Percentiles rank a stretch among this genome's conserved stretches.
These are phyloP conservation scores for Porites australiensis DNA, from an alignment of 64 coral and sea anemone genomes.

Conservation along the genomic window DNA sequence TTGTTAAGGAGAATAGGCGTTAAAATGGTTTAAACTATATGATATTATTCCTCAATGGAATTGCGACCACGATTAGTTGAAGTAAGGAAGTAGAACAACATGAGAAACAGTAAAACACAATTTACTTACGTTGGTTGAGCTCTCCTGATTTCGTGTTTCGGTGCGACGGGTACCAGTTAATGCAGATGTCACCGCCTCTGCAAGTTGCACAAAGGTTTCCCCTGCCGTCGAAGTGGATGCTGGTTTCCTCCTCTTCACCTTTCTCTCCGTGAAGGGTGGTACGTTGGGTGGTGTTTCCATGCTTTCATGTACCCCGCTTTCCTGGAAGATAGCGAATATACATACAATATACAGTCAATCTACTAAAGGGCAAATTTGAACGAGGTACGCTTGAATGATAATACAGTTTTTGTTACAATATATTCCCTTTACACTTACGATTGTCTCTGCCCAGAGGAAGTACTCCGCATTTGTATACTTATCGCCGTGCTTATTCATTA, in stretches of 20 bases:
- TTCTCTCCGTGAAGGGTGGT: conserved; percentile 19
- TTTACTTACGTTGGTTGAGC: conserved; percentile 16
- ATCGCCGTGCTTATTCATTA: background rate
- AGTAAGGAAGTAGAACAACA: too few relatives aligned
- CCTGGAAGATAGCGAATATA: background rate
- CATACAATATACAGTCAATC: background rate
- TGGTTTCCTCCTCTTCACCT: background rate
- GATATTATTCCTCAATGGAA: too few relatives aligned
- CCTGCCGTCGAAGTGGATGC: background rate
- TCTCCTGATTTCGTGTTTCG: background rate
- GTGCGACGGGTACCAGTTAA: background rate
- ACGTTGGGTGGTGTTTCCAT: background rate
- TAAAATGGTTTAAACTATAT: too few relatives aligned
- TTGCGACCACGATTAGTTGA: too few relatives aligned
- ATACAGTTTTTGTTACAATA: background rate
- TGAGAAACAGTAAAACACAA: too few relatives aligned
- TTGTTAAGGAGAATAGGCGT: too few relatives aligned
- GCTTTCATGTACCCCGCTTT: background rate
- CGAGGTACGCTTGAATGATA: too few relatives aligned
- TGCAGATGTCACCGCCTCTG: background rate
- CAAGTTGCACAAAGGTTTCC: conserved; percentile 18
- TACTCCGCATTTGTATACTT: background rate
- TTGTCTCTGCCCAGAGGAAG: background rate
- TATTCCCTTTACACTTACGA: background rate
- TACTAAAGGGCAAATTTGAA: too few relatives aligned